Conservation (phyloP, 2,888 invertebrate species). For the Leuctra nigra region DNA sequence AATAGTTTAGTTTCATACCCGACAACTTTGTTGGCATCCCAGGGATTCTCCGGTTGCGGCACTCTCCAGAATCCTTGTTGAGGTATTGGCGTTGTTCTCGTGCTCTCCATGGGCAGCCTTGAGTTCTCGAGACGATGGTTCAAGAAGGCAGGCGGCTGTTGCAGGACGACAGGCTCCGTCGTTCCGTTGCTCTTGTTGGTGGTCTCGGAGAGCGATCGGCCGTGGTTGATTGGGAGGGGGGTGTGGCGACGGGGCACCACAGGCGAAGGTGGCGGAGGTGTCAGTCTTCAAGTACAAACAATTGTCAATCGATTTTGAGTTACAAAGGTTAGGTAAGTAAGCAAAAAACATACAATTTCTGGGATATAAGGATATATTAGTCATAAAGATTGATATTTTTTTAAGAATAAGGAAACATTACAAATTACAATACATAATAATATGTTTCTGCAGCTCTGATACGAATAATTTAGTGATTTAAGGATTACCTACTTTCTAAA, state of each 20-base stretch:
- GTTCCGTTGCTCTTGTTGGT: constrained; percentile 16
- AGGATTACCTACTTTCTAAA: too few species aligned
- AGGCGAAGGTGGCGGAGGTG: constrained; percentile 33
- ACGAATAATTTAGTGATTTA: too few species aligned
- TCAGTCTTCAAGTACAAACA: constrained; percentile 27
- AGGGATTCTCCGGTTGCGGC: constrained; percentile 24
- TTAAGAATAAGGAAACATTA: too few species aligned
- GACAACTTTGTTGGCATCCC: constrained; percentile 31
- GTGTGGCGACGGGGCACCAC: constrained; percentile 34
- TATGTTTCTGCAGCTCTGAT: too few species aligned
- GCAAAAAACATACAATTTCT: neutral
- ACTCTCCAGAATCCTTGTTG: constrained; percentile 25
- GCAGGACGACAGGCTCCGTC: constrained; percentile 8
- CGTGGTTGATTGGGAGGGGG: constrained; percentile 31
- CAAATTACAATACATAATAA: too few species aligned
- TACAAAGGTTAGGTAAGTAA: neutral
- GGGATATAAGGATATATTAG: neutral
- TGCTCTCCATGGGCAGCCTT: neutral
- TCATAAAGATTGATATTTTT: neutral
- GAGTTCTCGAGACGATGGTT: constrained; percentile 11
- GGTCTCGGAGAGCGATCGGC: constrained; percentile 27
- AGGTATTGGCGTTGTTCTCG: too few species aligned
- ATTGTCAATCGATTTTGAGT: neutral
- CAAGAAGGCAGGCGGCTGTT: too few species aligned
- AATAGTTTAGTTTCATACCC: constrained; percentile 28